Evolutionary conservation across 2,888 invertebrate species (phyloP).

Genomic region (Trichopria drosophilae): DNA sequence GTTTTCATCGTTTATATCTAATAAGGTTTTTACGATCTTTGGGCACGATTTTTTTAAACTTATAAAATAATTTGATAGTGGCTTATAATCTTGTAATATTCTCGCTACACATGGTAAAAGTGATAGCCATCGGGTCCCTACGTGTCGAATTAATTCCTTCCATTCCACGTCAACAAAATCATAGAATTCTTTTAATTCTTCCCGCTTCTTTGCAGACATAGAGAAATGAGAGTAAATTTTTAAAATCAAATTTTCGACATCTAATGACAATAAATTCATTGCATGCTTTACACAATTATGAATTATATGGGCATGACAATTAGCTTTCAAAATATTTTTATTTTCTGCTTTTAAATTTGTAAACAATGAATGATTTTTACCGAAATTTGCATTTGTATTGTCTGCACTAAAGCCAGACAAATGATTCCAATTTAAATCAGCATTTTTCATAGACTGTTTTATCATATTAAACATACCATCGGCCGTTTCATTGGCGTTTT

Average conservation of each 20-base stretch:
- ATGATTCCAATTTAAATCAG: no score
- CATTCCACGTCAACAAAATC: conserved; percentile 35
- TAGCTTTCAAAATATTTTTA: conserved; percentile 29
- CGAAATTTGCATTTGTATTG: conserved; percentile 31
- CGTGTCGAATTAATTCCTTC: conserved; percentile 33
- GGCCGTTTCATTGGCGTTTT: no score
- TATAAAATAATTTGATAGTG: no score
- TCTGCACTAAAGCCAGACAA: no score
- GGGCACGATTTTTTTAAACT: no score
- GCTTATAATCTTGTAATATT: no score
- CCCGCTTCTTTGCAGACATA: conserved; percentile 31
- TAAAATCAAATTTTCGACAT: conserved; percentile 39
- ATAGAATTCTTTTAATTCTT: conserved; percentile 34
- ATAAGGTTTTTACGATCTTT: no score
- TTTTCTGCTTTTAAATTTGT: conserved; percentile 23
- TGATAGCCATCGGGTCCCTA: no score
- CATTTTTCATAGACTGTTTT: no score
- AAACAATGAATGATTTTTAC: conserved; percentile 28
- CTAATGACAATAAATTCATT: conserved; percentile 33
- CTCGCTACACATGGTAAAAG: no score
- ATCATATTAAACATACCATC: no score
- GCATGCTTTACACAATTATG: conserved; percentile 37
- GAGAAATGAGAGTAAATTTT: conserved; percentile 40
- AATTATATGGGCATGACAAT: conserved; percentile 37
- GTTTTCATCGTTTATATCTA: no score